A percentile compares a stretch with the other conserved stretches of the same genome.
Conservation (phyloP, 37 sponge, comb jelly and placozoan species). For the Lycopodina hypogea region DNA sequence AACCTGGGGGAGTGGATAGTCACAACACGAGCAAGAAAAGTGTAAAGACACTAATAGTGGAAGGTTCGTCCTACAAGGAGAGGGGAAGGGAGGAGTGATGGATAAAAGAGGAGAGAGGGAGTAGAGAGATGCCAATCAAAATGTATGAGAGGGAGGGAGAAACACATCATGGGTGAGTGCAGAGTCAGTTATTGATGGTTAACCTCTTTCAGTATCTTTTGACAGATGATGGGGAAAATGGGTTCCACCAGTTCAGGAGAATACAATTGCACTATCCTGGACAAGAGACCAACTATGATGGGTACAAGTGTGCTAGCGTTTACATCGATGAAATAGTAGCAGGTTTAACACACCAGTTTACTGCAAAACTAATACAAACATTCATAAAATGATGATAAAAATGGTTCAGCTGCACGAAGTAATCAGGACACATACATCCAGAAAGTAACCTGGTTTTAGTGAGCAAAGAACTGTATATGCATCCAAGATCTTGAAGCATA, state of each 20-base stretch:
- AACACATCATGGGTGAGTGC: neutral
- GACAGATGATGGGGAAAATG: slow-evolving; percentile 29
- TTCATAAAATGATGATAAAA: neutral
- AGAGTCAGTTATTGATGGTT: neutral
- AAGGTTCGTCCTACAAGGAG: slow-evolving; percentile 48
- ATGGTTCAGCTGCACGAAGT: neutral
- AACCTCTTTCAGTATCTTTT: slow-evolving; percentile 30
- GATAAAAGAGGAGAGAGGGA: slow-evolving; percentile 4
- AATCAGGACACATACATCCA: slow-evolving; percentile 31
- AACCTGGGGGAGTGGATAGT: slow-evolving; percentile 28
- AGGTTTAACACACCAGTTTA: slow-evolving; percentile 37
- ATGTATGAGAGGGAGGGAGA: neutral
- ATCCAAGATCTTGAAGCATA: slow-evolving; percentile 64
- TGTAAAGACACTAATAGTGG: slow-evolving; percentile 36
- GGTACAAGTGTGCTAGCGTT: slow-evolving; percentile 38
- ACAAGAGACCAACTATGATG: slow-evolving; percentile 58
- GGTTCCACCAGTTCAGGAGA: slow-evolving; percentile 37
- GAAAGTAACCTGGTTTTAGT: slow-evolving; percentile 37
- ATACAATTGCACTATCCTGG: slow-evolving; percentile 30
- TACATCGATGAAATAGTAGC: slow-evolving; percentile 60
- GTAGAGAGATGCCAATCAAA: neutral
- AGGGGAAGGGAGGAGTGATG: too few species aligned
- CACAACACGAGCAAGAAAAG: slow-evolving; percentile 43
- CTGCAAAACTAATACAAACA: slow-evolving; percentile 30
- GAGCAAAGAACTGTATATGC: slow-evolving; percentile 57